phyloP scores from a whole-genome alignment of 1,140 invertebrate species.

The Caenorhabditis elegans region DNA sequence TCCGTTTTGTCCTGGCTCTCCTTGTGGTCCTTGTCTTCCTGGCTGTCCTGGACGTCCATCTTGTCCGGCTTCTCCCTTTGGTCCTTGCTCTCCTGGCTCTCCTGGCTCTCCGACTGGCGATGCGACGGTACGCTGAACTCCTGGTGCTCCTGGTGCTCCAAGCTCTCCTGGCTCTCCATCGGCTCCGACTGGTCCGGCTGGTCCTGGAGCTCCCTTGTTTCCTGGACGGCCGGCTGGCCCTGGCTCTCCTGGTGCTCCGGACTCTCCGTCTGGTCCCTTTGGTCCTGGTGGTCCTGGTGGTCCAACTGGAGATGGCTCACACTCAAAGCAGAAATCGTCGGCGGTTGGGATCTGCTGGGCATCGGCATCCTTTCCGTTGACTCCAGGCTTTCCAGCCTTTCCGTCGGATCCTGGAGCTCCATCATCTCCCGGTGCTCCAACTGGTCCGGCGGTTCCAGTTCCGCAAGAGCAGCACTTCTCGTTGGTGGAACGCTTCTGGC shows the following conservation, averaged over 20 bases:
- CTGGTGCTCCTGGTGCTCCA: constrained; percentile 36
- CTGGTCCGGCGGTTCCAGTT: constrained; percentile 43
- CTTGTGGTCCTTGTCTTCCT: constrained; percentile 40
- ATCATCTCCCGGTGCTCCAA: constrained; percentile 18
- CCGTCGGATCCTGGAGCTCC: constrained; percentile 11
- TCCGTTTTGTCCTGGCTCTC: constrained; percentile 41
- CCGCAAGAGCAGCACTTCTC: constrained; percentile 46
- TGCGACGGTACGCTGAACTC: constrained; percentile 24
- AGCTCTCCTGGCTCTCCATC: constrained; percentile 29
- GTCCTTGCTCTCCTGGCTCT: constrained; percentile 39
- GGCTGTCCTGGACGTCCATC: constrained; percentile 25
- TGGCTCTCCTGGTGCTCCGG: neutral
- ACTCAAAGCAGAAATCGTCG: constrained; percentile 54
- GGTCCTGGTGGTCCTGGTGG: constrained; percentile 38
- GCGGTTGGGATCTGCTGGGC: constrained; percentile 33
- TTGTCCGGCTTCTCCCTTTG: constrained; percentile 35
- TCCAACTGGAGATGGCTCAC: constrained; percentile 37
- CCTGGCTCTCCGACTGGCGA: constrained; percentile 40
- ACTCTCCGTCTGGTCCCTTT: constrained; percentile 33
- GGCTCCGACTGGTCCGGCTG: constrained; percentile 27
- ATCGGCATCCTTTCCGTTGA: constrained; percentile 43
- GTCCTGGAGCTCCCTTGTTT: constrained; percentile 32
- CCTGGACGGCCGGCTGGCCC: constrained; percentile 21
- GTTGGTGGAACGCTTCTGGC: neutral
- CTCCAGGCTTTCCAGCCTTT: constrained; percentile 40